Base-by-base conservation (phyloP, 2,113 vertebrate species). In the Varanus salvator region DNA sequence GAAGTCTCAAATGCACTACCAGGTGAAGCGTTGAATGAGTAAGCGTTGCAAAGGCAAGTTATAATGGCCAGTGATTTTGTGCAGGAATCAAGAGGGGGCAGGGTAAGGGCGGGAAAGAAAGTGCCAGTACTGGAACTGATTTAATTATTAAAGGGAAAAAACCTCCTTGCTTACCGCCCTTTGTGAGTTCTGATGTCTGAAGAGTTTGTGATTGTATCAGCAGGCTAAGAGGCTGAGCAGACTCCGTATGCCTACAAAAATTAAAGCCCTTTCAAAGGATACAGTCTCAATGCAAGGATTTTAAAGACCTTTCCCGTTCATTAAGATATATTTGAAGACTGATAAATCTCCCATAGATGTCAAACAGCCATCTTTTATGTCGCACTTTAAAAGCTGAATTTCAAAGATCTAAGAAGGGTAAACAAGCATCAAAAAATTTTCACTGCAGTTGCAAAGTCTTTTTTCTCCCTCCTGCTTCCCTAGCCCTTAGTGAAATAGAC, bases 361-460 rank as follows among this genome's bases (percentile, higher is more conserved):
- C 93, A 93, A 94, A 83, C 81, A 87, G 88, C 19, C 64, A 9
- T 96, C 54, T 91, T 96, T 96, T 94, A 93, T 95, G 92, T 84
- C 95, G 95, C 89, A 93, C 95, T 97, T 96, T 95, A 95, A 95
- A 96, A 93, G 85, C 50, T 69, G 9, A 68, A 95, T 95, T 95
- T 93, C 90, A 96, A 90, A 96, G 94, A 95, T 91, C 91, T 95
- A 77, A 93, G 60, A 74, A 82, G 72, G 89, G 87, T 91, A 93
- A 93, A 93, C 66, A 92, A 88, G 23, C 23, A 92, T 60, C 77
- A 78, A 93, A 94, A 94, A 74, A 76, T 86, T 75, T 93, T 87
- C 92, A 93, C 91, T 91, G n/a, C 29, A 88, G 19, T 54, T 15
- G 90, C 80, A 71, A 78, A 85, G 89, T 29, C 44, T 80, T 84